A percentile compares a stretch with the other conserved stretches of the same genome.
phyloP scores from a whole-genome alignment of 2,888 invertebrate species.

The Brachycybe producta region DNA sequence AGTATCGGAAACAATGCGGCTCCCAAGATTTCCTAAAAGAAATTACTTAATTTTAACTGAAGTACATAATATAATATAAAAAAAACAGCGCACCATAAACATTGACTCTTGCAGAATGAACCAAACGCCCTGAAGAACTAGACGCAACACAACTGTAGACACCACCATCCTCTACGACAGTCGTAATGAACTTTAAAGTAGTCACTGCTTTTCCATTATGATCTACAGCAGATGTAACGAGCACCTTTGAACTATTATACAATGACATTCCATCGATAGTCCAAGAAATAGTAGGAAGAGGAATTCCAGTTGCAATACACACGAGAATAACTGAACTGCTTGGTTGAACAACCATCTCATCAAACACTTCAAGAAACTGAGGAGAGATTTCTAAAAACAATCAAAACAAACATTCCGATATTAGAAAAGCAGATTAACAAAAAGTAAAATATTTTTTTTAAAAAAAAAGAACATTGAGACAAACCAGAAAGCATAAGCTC shows the following conservation, averaged over 20 bases:
- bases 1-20: not conserved
- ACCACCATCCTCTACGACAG: slow-evolving; percentile 10
- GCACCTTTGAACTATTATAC: not conserved
- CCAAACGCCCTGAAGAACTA: not conserved
- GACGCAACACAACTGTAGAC: slow-evolving; percentile 2
- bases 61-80: too few relatives aligned
- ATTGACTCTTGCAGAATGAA: slow-evolving; percentile 6
- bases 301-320: slow-evolving; percentile 7
- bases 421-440: too few relatives aligned
- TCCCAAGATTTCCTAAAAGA: not conserved
- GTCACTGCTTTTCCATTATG: not conserved
- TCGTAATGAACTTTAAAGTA: not conserved
- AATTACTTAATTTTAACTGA: too few relatives aligned
- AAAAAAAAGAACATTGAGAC: too few relatives aligned
- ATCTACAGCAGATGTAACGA: not conserved
- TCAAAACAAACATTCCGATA: too few relatives aligned
- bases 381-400: slow-evolving; percentile 15
- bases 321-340: not conserved
- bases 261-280: not conserved
- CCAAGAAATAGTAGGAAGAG: slow-evolving; percentile 4
- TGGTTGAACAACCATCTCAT: slow-evolving; percentile 3
- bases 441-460: too few relatives aligned
- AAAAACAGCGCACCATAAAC: too few relatives aligned
- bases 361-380: slow-evolving; percentile 4
- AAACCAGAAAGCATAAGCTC: slow-evolving; percentile 46